phyloP scores from a whole-genome alignment of 2,113 vertebrate species.

The Oxyruncus cristatus region DNA sequence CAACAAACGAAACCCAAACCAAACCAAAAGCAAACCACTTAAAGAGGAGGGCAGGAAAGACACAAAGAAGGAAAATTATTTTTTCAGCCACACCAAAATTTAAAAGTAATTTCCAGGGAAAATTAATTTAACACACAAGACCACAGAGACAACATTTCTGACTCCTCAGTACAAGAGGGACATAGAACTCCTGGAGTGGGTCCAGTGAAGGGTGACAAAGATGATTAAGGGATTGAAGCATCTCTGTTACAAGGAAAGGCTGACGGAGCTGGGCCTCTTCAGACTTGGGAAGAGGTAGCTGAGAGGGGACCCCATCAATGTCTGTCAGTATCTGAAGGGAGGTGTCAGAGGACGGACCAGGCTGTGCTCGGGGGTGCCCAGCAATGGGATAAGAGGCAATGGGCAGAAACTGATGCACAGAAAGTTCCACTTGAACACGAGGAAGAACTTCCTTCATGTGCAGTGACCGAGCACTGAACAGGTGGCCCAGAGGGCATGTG shows the following conservation, averaged over 20 bases:
- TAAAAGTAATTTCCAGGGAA: not conserved
- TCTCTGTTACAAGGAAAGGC: not conserved
- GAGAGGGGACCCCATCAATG: not conserved
- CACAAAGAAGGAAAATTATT: not conserved
- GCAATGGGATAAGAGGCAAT: not conserved
- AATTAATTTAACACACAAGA: not conserved
- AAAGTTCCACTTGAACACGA: fast-evolving
- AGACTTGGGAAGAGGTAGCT: not conserved
- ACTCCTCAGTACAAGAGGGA: too few species aligned
- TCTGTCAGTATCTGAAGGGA: fast-evolving
- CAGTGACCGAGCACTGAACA: fast-evolving
- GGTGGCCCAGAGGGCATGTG: not conserved
- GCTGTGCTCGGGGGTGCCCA: not conserved
- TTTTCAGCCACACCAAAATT: not conserved
- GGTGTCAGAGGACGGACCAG: not conserved
- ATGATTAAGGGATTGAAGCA: not conserved
- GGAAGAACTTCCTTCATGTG: not conserved
- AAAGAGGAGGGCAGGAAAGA: not conserved
- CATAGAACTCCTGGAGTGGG: not conserved
- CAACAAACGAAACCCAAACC: too few species aligned
- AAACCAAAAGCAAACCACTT: not conserved
- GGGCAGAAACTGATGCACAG: not conserved
- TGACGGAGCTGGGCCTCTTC: not conserved
- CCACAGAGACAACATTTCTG: not conserved
- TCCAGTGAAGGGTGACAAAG: not conserved